Percentiles rank a stretch among this genome's conserved stretches.
These are phyloP conservation scores for Axinella damicornis DNA, from an alignment of 37 sponge, comb jelly and placozoan species.

Conservation along the genomic window DNA sequence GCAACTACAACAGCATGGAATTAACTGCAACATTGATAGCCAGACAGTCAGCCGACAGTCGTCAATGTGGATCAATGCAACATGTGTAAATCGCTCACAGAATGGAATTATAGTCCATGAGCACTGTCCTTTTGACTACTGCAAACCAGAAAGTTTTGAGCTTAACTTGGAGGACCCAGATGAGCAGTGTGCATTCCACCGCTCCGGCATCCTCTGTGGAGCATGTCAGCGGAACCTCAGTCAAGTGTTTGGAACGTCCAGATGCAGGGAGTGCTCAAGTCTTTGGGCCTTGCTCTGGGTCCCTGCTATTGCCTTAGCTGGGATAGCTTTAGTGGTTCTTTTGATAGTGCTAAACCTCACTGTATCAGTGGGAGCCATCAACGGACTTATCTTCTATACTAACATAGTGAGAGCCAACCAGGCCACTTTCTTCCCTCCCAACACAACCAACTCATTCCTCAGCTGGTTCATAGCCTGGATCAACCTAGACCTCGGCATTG, in stretches of 20 bases:
- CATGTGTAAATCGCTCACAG: too few relatives aligned
- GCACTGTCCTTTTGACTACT: constrained; percentile 16
- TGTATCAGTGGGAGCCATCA: neutral
- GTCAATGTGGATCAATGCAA: neutral
- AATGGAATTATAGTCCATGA: neutral
- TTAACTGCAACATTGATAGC: neutral
- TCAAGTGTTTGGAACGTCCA: constrained; percentile 26
- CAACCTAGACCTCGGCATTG: neutral
- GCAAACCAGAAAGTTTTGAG: neutral
- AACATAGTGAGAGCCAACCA: neutral
- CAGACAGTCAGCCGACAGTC: neutral
- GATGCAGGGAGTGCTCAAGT: constrained; percentile 22
- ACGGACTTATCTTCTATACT: constrained; percentile 5
- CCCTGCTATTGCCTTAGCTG: neutral
- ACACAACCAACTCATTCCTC: constrained; percentile 1
- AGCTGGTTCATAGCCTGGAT: constrained; percentile 16
- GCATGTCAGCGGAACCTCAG: neutral
- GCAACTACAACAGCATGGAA: neutral
- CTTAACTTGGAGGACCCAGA: constrained; percentile 5
- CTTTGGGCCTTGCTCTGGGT: neutral
- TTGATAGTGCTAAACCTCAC: neutral
- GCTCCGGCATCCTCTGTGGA: constrained; percentile 19
- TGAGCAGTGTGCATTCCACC: constrained; percentile 17
- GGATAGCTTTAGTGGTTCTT: constrained; percentile 6
- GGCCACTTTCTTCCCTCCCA: neutral